Evolutionary conservation across 2,113 vertebrate genomes (phyloP).

Genomic region (Platysternon megacephalum): DNA sequence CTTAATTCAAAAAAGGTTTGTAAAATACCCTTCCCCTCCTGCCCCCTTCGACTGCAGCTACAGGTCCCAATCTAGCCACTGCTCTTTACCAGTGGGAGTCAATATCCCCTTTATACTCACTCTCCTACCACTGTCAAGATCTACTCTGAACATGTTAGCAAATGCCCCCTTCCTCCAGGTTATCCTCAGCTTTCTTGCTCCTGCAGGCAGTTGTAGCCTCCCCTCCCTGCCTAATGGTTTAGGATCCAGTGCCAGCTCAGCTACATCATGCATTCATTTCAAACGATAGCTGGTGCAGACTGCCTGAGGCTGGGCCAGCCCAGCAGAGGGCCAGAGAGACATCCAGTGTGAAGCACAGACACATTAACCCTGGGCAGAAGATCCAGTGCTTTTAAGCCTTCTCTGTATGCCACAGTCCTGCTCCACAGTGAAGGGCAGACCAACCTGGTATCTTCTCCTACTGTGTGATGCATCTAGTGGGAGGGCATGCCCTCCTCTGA

Average conservation of each 20-base stretch:
- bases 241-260: not conserved
- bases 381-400: not conserved
- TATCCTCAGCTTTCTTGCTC: not conserved
- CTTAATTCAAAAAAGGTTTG: not conserved
- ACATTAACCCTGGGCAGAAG: not conserved
- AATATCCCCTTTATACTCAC: not conserved
- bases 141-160: not conserved
- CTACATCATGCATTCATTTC: not conserved
- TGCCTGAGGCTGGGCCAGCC: not conserved
- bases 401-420: not conserved
- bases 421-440: not conserved
- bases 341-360: not conserved
- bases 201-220: not conserved
- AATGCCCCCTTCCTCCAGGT: rapidly evolving
- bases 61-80: not conserved
- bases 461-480: not conserved
- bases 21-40: not conserved
- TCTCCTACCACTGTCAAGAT: not conserved
- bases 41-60: not conserved
- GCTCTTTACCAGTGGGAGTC: not conserved
- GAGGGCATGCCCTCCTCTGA: not conserved
- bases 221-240: not conserved
- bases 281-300: not conserved
- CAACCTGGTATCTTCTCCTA: not conserved
- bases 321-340: not conserved